Conservation (phyloP, 2,797 vertebrate genomes). For the Schizopygopsis pylzovi region DNA sequence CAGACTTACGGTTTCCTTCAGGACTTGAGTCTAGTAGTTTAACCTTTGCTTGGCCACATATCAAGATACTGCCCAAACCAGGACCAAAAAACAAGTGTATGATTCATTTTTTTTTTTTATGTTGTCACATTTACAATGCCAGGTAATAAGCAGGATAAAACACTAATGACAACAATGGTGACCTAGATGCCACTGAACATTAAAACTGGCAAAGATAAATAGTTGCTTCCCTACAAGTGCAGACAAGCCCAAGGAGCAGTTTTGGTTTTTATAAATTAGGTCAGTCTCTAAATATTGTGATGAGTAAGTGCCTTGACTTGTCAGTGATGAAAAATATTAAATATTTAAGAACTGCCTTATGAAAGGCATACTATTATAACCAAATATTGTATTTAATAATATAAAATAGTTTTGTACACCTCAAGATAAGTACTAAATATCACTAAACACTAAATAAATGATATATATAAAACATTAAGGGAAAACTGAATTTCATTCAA, state of each 20-base stretch:
- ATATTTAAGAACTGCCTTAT: background rate
- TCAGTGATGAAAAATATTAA: background rate
- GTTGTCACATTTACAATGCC: background rate
- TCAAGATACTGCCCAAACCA: background rate
- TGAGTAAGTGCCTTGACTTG: background rate
- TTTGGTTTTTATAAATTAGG: no score
- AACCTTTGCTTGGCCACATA: background rate
- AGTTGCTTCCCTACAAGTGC: slow-evolving; percentile 40
- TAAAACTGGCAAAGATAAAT: slow-evolving; percentile 27
- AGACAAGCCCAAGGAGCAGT: slow-evolving; percentile 42
- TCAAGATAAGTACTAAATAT: background rate
- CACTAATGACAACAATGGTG: background rate
- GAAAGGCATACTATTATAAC: background rate
- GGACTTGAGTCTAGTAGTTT: background rate
- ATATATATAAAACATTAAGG: background rate
- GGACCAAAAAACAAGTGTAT: background rate
- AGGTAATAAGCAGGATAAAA: background rate
- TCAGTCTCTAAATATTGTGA: no score
- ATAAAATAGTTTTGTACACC: background rate
- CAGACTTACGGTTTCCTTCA: background rate
- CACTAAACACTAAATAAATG: background rate
- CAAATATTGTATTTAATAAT: background rate
- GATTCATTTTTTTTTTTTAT: no score
- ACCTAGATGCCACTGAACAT: background rate
- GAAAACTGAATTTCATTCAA: background rate